phyloP scores from a whole-genome alignment of 2,113 vertebrate genomes.

The Lagenorhynchus albirostris region DNA sequence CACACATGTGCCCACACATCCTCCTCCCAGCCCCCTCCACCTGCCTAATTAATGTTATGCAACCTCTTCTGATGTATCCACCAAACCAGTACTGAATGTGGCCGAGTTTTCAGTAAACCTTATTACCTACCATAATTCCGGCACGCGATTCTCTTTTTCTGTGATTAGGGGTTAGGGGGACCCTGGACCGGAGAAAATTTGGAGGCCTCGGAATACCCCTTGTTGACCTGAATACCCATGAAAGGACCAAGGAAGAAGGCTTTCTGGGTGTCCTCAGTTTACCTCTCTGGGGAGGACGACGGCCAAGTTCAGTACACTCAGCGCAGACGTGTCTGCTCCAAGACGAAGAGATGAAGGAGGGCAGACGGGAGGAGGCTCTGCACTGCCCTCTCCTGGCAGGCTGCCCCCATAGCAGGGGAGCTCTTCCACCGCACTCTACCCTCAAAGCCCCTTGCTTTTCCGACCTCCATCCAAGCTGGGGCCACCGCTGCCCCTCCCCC shows the following conservation, averaged over 20 bases:
- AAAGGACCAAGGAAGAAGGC: neutral
- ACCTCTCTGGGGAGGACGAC: neutral
- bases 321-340: fast-evolving
- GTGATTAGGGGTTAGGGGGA: neutral
- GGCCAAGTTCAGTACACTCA: neutral
- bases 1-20: conserved; percentile 1
- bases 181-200: neutral
- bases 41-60: conserved; percentile 69
- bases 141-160: conserved; percentile 16
- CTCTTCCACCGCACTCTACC: neutral
- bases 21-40: conserved; percentile 51
- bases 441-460: neutral
- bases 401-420: neutral
- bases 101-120: conserved; percentile 75
- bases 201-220: neutral
- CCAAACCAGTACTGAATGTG: conserved; percentile 72
- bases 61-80: conserved; percentile 73
- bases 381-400: neutral
- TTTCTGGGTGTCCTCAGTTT: neutral
- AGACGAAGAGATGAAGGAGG: neutral
- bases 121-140: conserved; percentile 46
- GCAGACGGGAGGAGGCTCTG: neutral
- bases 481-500: too few species aligned
- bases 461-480: neutral
- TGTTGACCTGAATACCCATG: neutral